phyloP scores from a whole-genome alignment of 2,888 invertebrate species.

The Dermolepida albohirtum region DNA sequence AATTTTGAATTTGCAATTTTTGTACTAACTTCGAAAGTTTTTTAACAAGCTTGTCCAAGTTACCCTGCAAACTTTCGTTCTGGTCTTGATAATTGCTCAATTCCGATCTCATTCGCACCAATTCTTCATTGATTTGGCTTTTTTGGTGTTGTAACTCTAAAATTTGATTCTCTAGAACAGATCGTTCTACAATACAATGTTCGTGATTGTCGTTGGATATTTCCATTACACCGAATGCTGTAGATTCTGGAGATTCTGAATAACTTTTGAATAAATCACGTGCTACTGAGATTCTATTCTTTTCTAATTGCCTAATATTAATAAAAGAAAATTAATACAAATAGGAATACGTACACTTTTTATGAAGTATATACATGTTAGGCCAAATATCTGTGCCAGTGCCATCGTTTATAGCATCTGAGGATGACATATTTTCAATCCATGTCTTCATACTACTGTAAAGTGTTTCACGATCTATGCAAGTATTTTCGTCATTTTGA shows the following conservation, averaged over 20 bases:
- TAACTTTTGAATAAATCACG: slow-evolving; percentile 25
- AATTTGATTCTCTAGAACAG: slow-evolving; percentile 35
- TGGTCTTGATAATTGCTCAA: slow-evolving; percentile 18
- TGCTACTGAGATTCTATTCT: slow-evolving; percentile 1
- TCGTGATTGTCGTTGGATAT: slow-evolving; percentile 24
- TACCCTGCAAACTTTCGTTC: slow-evolving; percentile 38
- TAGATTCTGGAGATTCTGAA: slow-evolving; percentile 32
- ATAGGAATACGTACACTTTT: slow-evolving; percentile 9
- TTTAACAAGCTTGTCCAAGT: slow-evolving; percentile 33
- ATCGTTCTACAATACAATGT: slow-evolving; percentile 28
- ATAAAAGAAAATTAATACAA: slow-evolving; percentile 16
- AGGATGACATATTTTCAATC: slow-evolving; percentile 30
- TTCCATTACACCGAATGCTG: slow-evolving; percentile 7
- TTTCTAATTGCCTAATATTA: slow-evolving; percentile 22
- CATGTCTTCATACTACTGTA: slow-evolving; percentile 27
- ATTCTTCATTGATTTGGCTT: slow-evolving; percentile 36
- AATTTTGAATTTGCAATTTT: neutral
- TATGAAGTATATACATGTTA: slow-evolving; percentile 12
- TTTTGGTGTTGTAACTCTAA: slow-evolving; percentile 39
- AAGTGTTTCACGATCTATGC: slow-evolving; percentile 36
- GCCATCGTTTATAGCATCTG: neutral
- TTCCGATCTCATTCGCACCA: slow-evolving; percentile 25
- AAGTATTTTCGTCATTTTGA: slow-evolving; percentile 19
- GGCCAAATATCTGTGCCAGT: slow-evolving; percentile 25
- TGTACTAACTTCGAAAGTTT: slow-evolving; percentile 35